phyloP scores from a whole-genome alignment of 2,888 invertebrate genomes.

The Drosophila kanekoi region DNA sequence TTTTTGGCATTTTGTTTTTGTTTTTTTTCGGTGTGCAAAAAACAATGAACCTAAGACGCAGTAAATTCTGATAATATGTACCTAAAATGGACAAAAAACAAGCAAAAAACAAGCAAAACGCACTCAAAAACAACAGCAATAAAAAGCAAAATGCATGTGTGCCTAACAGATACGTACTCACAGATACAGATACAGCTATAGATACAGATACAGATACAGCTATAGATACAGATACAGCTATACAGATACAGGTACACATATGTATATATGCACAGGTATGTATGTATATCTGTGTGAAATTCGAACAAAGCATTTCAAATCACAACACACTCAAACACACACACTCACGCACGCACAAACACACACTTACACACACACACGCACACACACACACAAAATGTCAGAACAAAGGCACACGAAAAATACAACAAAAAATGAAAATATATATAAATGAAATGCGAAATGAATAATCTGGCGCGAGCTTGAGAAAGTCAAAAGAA shows the following conservation, averaged over 20 bases:
- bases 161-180: slow-evolving; percentile 39
- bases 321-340: slow-evolving; percentile 38
- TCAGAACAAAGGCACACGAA: slow-evolving; percentile 63
- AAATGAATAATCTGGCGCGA: slow-evolving; percentile 24
- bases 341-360: too few relatives aligned
- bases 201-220: slow-evolving; percentile 14
- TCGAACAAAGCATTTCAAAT: slow-evolving; percentile 75
- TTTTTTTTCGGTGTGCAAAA: slow-evolving; percentile 9
- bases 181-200: slow-evolving; percentile 15
- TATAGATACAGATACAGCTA: slow-evolving; percentile 8
- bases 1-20: neutral
- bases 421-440: slow-evolving; percentile 12
- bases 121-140: slow-evolving; percentile 22
- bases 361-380: too few relatives aligned
- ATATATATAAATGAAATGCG: slow-evolving; percentile 19
- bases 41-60: slow-evolving; percentile 74
- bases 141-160: slow-evolving; percentile 50
- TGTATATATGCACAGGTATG: slow-evolving; percentile 8
- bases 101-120: slow-evolving; percentile 11
- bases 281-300: slow-evolving; percentile 27
- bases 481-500: slow-evolving; percentile 13
- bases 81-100: slow-evolving; percentile 40
- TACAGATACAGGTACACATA: slow-evolving; percentile 14
- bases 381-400: slow-evolving; percentile 22
- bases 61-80: slow-evolving; percentile 65